Evolutionary conservation across 2,113 vertebrate species (phyloP).

Genomic region (Trinectes maculatus): DNA sequence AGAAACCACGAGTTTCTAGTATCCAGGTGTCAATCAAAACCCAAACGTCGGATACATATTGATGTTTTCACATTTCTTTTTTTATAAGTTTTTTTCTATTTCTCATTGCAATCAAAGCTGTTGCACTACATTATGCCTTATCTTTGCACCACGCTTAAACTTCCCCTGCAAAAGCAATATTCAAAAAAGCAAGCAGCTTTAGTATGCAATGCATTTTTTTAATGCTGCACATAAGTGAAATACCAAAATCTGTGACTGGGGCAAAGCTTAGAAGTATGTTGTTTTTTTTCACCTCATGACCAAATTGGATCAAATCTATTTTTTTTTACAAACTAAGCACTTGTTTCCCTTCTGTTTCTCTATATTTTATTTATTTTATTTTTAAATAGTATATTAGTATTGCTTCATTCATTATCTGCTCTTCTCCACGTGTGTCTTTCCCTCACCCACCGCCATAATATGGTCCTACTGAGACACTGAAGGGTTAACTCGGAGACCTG

Average conservation of each 20-base stretch:
- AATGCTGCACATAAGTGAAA: too few species aligned
- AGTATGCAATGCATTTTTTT: neutral
- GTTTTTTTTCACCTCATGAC: too few species aligned
- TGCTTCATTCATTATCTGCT: neutral
- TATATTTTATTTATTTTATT: neutral
- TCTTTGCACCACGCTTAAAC: too few species aligned
- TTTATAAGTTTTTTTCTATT: neutral
- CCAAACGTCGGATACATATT: neutral
- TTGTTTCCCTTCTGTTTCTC: neutral
- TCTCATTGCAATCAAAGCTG: too few species aligned
- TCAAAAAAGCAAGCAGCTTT: neutral
- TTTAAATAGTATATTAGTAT: neutral
- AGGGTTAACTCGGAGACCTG: conserved; percentile 34
- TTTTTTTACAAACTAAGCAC: too few species aligned
- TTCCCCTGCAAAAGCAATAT: too few species aligned
- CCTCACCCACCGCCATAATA: too few species aligned
- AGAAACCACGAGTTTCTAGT: neutral
- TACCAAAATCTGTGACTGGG: too few species aligned
- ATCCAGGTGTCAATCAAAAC: neutral
- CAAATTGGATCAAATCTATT: too few species aligned
- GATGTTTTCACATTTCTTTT: neutral
- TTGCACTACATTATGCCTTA: too few species aligned
- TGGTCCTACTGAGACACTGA: conserved; percentile 9
- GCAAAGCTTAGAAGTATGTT: too few species aligned
- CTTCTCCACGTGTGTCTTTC: neutral